Percentiles rank a stretch among this genome's conserved stretches.
Conservation (phyloP, 2,113 vertebrate species). For the Globicephala melas region DNA sequence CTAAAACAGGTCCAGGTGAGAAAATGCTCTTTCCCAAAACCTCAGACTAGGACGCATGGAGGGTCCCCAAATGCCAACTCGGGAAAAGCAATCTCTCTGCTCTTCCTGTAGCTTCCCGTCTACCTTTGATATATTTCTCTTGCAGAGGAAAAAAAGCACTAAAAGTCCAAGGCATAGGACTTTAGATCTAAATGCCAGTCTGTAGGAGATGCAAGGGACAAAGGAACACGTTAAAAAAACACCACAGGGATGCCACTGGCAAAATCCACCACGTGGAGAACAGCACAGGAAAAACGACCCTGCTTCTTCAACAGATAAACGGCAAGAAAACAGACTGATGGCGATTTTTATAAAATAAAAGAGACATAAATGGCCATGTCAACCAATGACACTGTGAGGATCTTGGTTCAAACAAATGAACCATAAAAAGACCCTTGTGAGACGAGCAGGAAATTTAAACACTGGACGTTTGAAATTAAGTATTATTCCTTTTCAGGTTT, state of each 20-base stretch:
- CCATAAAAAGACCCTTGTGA: neutral
- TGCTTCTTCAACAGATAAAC: neutral
- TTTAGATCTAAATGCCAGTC: neutral
- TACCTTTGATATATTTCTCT: neutral
- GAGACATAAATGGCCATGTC: rapidly evolving
- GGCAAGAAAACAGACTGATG: neutral
- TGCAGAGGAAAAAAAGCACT: neutral
- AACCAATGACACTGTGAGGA: neutral
- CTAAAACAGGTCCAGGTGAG: slow-evolving; percentile 23
- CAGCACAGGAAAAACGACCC: rapidly evolving
- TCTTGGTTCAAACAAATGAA: neutral
- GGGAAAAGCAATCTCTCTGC: neutral
- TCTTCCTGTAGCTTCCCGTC: neutral
- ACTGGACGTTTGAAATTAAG: neutral
- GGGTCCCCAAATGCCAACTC: neutral
- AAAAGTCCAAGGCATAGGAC: neutral
- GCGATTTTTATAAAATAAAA: neutral
- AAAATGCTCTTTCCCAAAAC: neutral
- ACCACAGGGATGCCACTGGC: neutral
- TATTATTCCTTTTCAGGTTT: neutral
- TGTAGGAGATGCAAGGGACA: neutral
- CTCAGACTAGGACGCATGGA: neutral
- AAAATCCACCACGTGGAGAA: neutral
- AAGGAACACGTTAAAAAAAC: neutral
- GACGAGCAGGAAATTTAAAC: neutral